Conservation (phyloP, 2,888 invertebrate genomes). For the Sycophila texana region DNA sequence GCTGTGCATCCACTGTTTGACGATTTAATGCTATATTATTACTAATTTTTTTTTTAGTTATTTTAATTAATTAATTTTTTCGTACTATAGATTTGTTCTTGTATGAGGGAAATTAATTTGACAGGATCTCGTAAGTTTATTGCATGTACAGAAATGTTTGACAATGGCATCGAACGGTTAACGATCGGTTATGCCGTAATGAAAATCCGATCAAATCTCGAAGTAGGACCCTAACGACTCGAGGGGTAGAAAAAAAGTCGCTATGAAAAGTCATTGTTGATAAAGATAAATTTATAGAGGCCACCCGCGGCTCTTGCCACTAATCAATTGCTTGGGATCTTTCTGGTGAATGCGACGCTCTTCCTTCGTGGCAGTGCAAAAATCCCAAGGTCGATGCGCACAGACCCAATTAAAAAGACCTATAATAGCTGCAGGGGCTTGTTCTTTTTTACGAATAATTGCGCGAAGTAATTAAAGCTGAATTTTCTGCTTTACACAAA, state of each 20-base stretch:
- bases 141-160: background rate
- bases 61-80: too few species aligned
- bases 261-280: constrained; percentile 34
- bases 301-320: constrained; percentile 40
- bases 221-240: background rate
- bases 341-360: constrained; percentile 26
- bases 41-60: too few species aligned
- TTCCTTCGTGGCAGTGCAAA: constrained; percentile 21
- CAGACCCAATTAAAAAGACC: constrained; percentile 30
- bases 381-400: constrained; percentile 29
- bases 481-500: too few species aligned
- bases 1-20: too few species aligned
- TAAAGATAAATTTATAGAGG: constrained; percentile 49
- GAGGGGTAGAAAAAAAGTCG: constrained; percentile 12
- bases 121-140: too few species aligned
- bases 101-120: too few species aligned
- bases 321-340: constrained; percentile 33
- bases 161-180: constrained; percentile 18
- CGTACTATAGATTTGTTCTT: too few species aligned
- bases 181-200: background rate
- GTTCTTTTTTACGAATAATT: too few species aligned
- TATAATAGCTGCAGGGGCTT: background rate
- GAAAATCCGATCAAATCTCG: background rate
- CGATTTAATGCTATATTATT: too few species aligned
- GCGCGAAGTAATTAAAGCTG: too few species aligned